Conservation (phyloP, 2,113 vertebrate genomes). For the Rhabdomys dilectus region DNA sequence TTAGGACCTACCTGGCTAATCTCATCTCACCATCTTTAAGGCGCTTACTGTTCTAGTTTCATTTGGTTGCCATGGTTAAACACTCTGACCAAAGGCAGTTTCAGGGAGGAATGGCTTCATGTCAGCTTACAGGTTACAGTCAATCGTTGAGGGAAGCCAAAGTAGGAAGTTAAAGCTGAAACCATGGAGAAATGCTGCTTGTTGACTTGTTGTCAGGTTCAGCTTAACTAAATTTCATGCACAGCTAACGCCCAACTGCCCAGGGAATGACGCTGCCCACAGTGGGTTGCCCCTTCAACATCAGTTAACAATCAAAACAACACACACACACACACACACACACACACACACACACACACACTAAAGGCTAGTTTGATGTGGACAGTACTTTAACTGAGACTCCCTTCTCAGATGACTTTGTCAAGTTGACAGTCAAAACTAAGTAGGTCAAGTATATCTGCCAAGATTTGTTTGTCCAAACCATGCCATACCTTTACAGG, state of each 20-base stretch:
- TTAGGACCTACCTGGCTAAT: background rate
- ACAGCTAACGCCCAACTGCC: background rate
- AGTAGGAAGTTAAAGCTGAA: background rate
- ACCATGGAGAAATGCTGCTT: background rate
- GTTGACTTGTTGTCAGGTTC: background rate
- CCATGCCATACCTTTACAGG: background rate
- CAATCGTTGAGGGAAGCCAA: background rate
- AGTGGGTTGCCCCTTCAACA: background rate
- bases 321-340: background rate
- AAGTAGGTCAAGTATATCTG: background rate
- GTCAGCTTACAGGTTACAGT: no score
- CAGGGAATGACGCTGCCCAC: background rate
- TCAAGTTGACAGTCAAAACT: background rate
- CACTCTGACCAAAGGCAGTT: background rate
- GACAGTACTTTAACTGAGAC: background rate
- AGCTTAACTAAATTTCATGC: background rate
- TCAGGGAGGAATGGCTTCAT: background rate
- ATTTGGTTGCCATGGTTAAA: background rate
- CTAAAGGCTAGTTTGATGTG: background rate
- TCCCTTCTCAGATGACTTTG: background rate
- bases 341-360: background rate
- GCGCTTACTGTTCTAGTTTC: background rate
- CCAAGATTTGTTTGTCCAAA: conserved; percentile 13
- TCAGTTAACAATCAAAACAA: background rate
- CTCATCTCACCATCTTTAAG: background rate